Evolutionary conservation across 2,113 vertebrate genomes (phyloP).

Genomic region (Tragelaphus buxtoni): DNA sequence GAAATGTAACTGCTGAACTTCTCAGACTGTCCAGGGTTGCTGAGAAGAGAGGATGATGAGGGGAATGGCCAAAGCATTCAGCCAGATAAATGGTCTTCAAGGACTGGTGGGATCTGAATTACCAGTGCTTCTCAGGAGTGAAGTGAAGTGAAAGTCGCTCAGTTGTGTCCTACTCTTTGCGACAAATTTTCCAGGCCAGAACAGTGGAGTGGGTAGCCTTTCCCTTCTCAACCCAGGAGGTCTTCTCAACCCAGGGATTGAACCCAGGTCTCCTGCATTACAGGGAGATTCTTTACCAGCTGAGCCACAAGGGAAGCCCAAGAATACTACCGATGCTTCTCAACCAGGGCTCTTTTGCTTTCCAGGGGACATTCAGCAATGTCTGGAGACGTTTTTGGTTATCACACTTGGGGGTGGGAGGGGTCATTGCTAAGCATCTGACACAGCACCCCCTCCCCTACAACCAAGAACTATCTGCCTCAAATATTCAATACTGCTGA

Average conservation of each 20-base stretch:
- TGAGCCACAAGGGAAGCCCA: not conserved
- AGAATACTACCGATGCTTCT: not conserved
- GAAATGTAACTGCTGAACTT: not conserved
- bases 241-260: not conserved
- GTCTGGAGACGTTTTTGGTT: not conserved
- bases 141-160: not conserved
- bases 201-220: not conserved
- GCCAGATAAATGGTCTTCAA: not conserved
- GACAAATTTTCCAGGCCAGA: not conserved
- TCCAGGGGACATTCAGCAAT: not conserved
- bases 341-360: not conserved
- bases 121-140: not conserved
- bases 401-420: not conserved
- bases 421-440: not conserved
- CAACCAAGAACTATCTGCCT: not conserved
- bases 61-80: not conserved
- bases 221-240: not conserved
- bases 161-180: rapidly evolving
- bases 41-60: not conserved
- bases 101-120: not conserved
- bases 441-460: not conserved
- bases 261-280: not conserved
- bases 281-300: not conserved
- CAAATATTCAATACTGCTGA: not conserved
- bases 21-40: not conserved